Evolutionary conservation across 2,113 vertebrate genomes (phyloP).

Genomic region (Microtus pennsylvanicus): DNA sequence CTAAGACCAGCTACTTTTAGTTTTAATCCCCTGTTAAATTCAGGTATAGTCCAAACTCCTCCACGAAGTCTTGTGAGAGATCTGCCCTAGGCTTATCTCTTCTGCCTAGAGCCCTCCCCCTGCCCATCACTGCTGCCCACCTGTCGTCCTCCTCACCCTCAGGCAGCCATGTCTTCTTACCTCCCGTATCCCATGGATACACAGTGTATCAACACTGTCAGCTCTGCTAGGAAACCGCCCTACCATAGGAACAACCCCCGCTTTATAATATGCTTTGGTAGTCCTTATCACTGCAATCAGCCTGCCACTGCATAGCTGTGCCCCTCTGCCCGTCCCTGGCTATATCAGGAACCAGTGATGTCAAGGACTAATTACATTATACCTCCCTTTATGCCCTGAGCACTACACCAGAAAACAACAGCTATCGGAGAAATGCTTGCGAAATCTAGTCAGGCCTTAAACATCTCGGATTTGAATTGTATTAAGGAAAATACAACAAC

Average conservation of each 20-base stretch:
- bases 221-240: background rate
- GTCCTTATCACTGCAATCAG: background rate
- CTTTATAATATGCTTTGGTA: background rate
- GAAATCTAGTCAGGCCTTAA: background rate
- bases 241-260: background rate
- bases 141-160: background rate
- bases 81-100: background rate
- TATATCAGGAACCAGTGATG: background rate
- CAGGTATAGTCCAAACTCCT: background rate
- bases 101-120: background rate
- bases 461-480: conserved; percentile 17
- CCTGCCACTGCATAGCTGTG: background rate
- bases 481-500: conserved; percentile 39
- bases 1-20: background rate
- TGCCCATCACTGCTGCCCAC: too few relatives aligned
- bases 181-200: background rate
- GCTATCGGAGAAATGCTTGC: background rate
- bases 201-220: background rate
- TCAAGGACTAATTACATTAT: background rate
- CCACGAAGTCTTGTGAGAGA: background rate
- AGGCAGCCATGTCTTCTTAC: background rate
- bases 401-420: background rate
- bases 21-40: background rate
- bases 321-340: background rate
- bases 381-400: background rate